Base-by-base conservation (phyloP, 1,140 invertebrate species). In the Drosophila trapezifrons region DNA sequence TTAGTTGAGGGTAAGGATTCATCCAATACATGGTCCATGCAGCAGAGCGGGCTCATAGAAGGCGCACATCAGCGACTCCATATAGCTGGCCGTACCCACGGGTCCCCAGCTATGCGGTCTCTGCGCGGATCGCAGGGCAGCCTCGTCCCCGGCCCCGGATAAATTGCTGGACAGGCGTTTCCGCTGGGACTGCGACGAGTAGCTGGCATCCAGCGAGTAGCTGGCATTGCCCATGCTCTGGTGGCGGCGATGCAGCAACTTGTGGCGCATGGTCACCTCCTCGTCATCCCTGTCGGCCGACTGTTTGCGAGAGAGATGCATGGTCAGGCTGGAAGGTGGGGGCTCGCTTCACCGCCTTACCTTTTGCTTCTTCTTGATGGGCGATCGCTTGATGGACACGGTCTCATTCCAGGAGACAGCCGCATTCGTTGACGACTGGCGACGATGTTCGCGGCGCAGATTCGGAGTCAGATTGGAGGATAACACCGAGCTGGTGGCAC, bases 11-110 rank as follows among this genome's bases (percentile, higher is more conserved):
- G 37, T n/a, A 78, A 89, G 75, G 64, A 75, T 74, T 89, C 73
- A 89, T 89, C 84, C 84, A 90, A 90, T 91, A 91, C 90, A 91
- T 91, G 90, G 90, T 91, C 86, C 90, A 91, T 91, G 90, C 90
- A 91, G 90, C 85, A 91, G 76, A 56, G 76, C 66, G 63, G 90
- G 78, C 64, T 90, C 80, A 76, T 87, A 86, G 67, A 90, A 78
- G 65, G 83, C 90, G 69, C 80, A 78, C 84, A 91, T 90, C 72
- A 91, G 69, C 76, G 90, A 90, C 69, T 91, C 90, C 80, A 82
- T 85, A 69, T 80, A 83, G 79, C 76, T 83, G 78, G 65, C 90
- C 80, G 86, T 91, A 91, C 90, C 91, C 37, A 92, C 81, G 25
- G 91, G 91, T 72, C 91, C 91, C 91, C 91, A 92, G 62, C 91